phyloP scores from a whole-genome alignment of 2,888 invertebrate genomes.

The Drosophila sordidapex region DNA sequence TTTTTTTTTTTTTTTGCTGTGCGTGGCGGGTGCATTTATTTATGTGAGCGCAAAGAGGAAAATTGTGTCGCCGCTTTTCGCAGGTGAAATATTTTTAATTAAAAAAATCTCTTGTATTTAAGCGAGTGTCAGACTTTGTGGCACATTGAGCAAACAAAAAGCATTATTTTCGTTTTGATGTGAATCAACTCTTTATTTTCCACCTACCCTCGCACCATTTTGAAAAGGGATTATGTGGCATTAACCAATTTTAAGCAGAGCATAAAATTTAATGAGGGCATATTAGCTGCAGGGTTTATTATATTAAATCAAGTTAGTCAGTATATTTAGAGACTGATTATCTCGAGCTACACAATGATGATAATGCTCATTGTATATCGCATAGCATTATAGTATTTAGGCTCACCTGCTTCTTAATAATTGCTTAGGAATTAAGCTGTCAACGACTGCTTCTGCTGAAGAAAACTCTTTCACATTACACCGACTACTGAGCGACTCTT shows the following conservation, averaged over 20 bases:
- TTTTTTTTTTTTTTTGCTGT: constrained; percentile 38
- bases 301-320: constrained; percentile 9
- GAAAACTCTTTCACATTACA: not conserved
- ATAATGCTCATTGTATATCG: not conserved
- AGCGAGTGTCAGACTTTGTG: constrained; percentile 62
- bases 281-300: constrained; percentile 26
- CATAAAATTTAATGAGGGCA: constrained; percentile 30
- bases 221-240: constrained; percentile 43
- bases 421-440: not conserved
- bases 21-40: constrained; percentile 71
- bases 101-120: constrained; percentile 79
- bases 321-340: not conserved
- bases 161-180: constrained; percentile 38
- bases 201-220: constrained; percentile 6
- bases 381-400: not conserved
- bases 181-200: not conserved
- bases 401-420: not conserved
- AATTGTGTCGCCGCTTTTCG: constrained; percentile 69
- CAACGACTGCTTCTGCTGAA: not conserved
- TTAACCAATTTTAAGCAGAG: constrained; percentile 49
- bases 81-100: constrained; percentile 79
- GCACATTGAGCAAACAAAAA: constrained; percentile 40
- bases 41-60: constrained; percentile 69
- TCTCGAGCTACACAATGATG: not conserved
- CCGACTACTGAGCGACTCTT: not conserved